Conservation (phyloP, 2,797 vertebrate species). For the Lateolabrax maculatus region DNA sequence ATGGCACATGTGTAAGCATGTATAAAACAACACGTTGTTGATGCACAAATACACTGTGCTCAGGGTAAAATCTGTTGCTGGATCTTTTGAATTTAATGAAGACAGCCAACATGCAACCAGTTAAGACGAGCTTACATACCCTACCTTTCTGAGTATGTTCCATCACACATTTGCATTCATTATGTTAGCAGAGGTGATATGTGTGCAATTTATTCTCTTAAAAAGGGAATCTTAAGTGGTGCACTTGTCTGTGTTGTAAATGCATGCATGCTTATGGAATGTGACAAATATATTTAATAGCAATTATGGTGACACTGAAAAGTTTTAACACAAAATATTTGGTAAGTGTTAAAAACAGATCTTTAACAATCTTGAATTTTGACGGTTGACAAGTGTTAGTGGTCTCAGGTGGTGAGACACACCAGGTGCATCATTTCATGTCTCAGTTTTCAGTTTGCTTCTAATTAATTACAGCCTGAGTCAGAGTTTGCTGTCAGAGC, state of each 20-base stretch:
- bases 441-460: background rate
- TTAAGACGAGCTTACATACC: slow-evolving; percentile 26
- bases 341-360: background rate
- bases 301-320: background rate
- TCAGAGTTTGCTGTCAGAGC: slow-evolving; percentile 3
- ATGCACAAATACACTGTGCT: background rate
- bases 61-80: background rate
- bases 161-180: slow-evolving; percentile 15
- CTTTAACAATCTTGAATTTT: background rate
- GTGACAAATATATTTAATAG: slow-evolving; percentile 11
- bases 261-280: slow-evolving; percentile 5
- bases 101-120: slow-evolving; percentile 14
- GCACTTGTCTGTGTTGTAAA: background rate
- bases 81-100: slow-evolving; percentile 1
- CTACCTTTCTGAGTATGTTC: slow-evolving; percentile 19
- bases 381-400: background rate
- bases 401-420: background rate
- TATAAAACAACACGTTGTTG: background rate
- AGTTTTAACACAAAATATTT: slow-evolving; percentile 1
- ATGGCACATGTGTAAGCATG: background rate
- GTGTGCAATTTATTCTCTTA: slow-evolving; percentile 32
- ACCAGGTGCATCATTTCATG: background rate
- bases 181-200: slow-evolving; percentile 21
- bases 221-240: slow-evolving; percentile 27
- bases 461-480: background rate